These are phyloP conservation scores for Scaptomyza graminum DNA, from an alignment of 1,140 invertebrate genomes.

Conservation along the genomic window DNA sequence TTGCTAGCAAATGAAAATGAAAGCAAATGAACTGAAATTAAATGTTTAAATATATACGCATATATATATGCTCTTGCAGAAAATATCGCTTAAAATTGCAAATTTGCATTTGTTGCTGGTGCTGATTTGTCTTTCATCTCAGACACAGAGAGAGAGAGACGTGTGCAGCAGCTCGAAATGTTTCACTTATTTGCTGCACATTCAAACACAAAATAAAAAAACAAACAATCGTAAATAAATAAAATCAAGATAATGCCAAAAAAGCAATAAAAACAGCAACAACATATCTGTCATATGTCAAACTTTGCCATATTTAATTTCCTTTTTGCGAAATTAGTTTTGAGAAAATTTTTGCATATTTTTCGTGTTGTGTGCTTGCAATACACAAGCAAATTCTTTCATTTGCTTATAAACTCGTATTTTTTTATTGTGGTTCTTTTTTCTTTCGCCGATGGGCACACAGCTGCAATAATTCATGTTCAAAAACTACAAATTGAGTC, in stretches of 20 bases:
- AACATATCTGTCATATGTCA: conserved; percentile 78
- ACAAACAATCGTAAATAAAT: conserved; percentile 46
- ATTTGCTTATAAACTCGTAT: conserved; percentile 1
- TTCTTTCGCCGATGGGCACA: conserved; percentile 20
- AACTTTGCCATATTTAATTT: conserved; percentile 82
- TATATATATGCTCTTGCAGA: conserved; percentile 1
- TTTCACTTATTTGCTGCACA: conserved; percentile 69
- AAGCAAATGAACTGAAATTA: conserved; percentile 61
- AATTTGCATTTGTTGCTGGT: conserved; percentile 51
- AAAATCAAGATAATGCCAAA: conserved; percentile 68
- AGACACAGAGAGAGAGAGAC: too few relatives aligned
- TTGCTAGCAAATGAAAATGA: conserved; percentile 39
- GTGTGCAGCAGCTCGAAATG: conserved; percentile 44
- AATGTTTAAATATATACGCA: neutral
- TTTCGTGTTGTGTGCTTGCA: conserved; percentile 24
- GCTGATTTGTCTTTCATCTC: conserved; percentile 14
- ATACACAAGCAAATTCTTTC: neutral
- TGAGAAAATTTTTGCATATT: conserved; percentile 50
- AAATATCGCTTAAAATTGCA: conserved; percentile 46
- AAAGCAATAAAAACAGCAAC: conserved; percentile 33
- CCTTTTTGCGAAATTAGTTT: conserved; percentile 80
- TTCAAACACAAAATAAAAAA: too few relatives aligned
- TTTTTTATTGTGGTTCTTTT: conserved; percentile 27
- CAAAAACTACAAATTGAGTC: conserved; percentile 81
- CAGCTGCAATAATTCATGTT: conserved; percentile 82